Percentiles rank a stretch among this genome's conserved stretches.
Conservation (phyloP, 2,113 vertebrate species). For the Callithrix jacchus region DNA sequence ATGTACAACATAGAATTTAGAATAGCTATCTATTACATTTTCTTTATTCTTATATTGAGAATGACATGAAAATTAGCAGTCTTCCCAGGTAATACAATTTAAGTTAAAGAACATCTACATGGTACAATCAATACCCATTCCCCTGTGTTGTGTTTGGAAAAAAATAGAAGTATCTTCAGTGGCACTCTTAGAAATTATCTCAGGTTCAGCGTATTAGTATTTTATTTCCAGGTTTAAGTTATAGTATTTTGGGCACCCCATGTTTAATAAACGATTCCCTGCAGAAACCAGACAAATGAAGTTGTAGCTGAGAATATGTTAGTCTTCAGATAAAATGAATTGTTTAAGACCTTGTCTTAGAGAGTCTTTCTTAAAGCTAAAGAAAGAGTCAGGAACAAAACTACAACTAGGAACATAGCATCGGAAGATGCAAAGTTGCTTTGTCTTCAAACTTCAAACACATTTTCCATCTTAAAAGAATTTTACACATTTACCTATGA, state of each 20-base stretch:
- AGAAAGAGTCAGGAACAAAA: slow-evolving; percentile 20
- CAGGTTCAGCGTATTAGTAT: background rate
- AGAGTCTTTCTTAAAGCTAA: no score
- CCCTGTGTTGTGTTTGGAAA: slow-evolving; percentile 34
- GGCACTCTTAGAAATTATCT: slow-evolving; percentile 51
- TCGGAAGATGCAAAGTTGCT: background rate
- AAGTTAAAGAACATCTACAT: slow-evolving; percentile 49
- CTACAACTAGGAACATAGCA: background rate
- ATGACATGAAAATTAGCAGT: slow-evolving; percentile 1
- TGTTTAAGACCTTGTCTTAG: background rate
- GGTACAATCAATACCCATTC: slow-evolving; percentile 35
- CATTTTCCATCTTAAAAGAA: slow-evolving; percentile 3
- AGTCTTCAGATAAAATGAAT: background rate
- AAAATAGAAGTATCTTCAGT: background rate
- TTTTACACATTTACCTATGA: background rate
- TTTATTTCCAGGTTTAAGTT: slow-evolving; percentile 24
- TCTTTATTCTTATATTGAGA: slow-evolving; percentile 12
- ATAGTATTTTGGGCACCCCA: slow-evolving; percentile 31
- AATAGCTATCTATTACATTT: background rate
- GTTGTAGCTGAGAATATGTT: background rate
- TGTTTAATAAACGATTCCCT: background rate
- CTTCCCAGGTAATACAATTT: slow-evolving; percentile 20
- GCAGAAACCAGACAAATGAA: background rate
- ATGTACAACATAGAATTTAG: background rate
- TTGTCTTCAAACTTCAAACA: slow-evolving; percentile 9